Conservation (phyloP, 2,113 vertebrate genomes). For the Callipepla squamata region DNA sequence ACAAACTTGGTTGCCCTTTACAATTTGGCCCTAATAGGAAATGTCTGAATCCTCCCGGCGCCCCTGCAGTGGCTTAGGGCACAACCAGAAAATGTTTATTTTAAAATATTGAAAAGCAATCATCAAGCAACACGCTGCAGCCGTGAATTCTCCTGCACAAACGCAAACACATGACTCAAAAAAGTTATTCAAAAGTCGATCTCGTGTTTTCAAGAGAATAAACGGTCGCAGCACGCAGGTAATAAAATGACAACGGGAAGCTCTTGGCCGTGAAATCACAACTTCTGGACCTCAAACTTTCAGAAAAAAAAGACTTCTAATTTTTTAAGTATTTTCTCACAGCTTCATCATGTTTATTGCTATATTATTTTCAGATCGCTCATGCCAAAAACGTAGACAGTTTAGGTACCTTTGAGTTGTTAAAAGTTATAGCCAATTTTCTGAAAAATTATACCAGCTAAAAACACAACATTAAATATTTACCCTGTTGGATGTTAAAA, state of each 20-base stretch:
- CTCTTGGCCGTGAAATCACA: conserved; percentile 15
- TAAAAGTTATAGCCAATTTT: conserved; percentile 88
- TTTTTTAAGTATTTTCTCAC: conserved; percentile 74
- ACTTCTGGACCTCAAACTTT: conserved; percentile 75
- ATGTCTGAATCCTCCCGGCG: background rate
- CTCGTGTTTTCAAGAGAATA: background rate
- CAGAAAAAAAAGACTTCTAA: conserved; percentile 70
- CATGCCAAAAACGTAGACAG: conserved; percentile 82
- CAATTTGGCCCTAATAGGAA: conserved; percentile 45
- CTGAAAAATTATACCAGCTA: conserved; percentile 87
- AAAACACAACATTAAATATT: conserved; percentile 90
- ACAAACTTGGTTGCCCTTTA: conserved; percentile 45
- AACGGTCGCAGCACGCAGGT: conserved; percentile 1
- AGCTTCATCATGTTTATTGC: conserved; percentile 81
- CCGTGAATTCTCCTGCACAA: conserved; percentile 40
- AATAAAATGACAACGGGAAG: conserved; percentile 38
- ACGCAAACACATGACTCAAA: conserved; percentile 1
- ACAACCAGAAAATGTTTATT: conserved; percentile 48
- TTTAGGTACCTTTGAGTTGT: conserved; percentile 86
- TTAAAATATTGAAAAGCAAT: conserved; percentile 54
- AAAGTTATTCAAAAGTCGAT: conserved; percentile 67
- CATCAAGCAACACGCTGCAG: background rate
- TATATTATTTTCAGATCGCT: conserved; percentile 83
- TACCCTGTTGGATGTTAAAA: conserved; percentile 87
- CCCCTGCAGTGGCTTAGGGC: background rate